These are phyloP conservation scores for Lutjanus campechanus DNA, from an alignment of 2,797 vertebrate genomes.

Conservation along the genomic window DNA sequence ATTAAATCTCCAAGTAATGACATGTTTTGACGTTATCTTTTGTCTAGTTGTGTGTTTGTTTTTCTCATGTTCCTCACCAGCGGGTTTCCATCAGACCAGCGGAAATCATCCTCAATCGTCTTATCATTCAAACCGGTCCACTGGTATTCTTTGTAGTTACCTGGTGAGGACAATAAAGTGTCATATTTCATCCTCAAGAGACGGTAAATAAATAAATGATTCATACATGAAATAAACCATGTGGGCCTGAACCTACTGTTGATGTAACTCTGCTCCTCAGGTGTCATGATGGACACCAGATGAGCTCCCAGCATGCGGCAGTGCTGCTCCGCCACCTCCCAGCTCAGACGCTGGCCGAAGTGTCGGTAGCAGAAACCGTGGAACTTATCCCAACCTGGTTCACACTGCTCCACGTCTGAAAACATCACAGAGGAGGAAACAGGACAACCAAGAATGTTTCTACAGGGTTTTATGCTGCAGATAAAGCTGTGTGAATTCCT, in stretches of 20 bases:
- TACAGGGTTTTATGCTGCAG: not conserved
- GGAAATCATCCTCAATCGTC: conserved; percentile 94
- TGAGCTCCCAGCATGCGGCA: conserved; percentile 91
- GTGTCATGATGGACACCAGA: conserved; percentile 92
- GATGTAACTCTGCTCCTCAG: conserved; percentile 94
- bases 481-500: not conserved
- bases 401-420: conserved; percentile 90
- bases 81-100: conserved; percentile 94
- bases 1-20: too few relatives aligned
- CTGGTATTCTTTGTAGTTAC: conserved; percentile 93
- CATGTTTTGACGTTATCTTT: too few relatives aligned
- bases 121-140: conserved; percentile 96
- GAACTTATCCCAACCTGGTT: conserved; percentile 92
- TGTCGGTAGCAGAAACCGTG: conserved; percentile 95
- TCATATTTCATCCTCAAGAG: not conserved
- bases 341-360: conserved; percentile 90
- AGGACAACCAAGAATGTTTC: not conserved
- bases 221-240: not conserved
- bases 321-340: conserved; percentile 94
- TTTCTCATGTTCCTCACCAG: conserved; percentile 86
- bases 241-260: conserved; percentile 83
- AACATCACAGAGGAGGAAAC: conserved; percentile 8
- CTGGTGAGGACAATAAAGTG: conserved; percentile 70
- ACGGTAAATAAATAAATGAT: not conserved
- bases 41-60: not conserved